phyloP scores from a whole-genome alignment of 2,113 vertebrate species.

The Silurus meridionalis region DNA sequence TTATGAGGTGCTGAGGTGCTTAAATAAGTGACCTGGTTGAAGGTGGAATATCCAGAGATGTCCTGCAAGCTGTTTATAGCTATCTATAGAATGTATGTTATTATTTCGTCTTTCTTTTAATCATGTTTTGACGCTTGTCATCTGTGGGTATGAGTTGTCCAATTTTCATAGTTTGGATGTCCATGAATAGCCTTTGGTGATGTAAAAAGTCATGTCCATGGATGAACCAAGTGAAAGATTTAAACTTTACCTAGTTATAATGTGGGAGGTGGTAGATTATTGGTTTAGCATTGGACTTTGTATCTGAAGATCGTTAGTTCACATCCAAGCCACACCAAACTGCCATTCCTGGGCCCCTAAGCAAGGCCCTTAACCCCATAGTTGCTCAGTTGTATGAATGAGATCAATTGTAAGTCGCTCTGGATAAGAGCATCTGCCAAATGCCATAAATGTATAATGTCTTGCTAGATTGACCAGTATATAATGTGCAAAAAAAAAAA shows the following conservation, averaged over 20 bases:
- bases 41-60: background rate
- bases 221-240: background rate
- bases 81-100: background rate
- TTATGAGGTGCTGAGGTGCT: background rate
- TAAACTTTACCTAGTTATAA: background rate
- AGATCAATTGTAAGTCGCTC: too few relatives aligned
- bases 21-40: background rate
- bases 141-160: background rate
- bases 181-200: background rate
- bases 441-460: background rate
- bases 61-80: background rate
- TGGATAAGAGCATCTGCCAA: too few relatives aligned
- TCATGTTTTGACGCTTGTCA: background rate
- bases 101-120: background rate
- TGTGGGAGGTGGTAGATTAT: too few relatives aligned
- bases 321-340: too few relatives aligned
- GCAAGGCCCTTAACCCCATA: too few relatives aligned
- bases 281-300: too few relatives aligned
- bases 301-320: too few relatives aligned
- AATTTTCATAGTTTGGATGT: background rate
- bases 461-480: background rate
- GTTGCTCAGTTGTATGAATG: too few relatives aligned
- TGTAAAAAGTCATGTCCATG: background rate
- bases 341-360: too few relatives aligned
- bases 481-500: background rate